phyloP scores from a whole-genome alignment of 2,888 invertebrate genomes.

The Eremobia ochroleuca region DNA sequence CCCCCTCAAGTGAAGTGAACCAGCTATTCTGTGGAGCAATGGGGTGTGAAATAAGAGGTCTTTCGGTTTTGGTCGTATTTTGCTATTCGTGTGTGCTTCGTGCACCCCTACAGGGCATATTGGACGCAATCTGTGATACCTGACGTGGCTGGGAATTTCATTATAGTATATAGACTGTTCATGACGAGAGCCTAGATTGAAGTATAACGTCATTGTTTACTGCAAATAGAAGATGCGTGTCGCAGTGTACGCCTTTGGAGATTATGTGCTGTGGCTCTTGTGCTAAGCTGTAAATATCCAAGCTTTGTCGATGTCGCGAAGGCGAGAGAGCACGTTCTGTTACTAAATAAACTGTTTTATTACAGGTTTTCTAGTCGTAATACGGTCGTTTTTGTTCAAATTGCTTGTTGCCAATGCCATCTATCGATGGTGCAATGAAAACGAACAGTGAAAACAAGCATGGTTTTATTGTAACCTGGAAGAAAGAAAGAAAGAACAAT shows the following conservation, averaged over 20 bases:
- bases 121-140: constrained; percentile 88
- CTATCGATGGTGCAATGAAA: background rate
- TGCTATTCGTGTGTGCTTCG: constrained; percentile 75
- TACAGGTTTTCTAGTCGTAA: background rate
- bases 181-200: constrained; percentile 79
- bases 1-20: constrained; percentile 43
- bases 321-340: constrained; percentile 39
- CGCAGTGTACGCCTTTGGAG: constrained; percentile 22
- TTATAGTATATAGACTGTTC: constrained; percentile 85
- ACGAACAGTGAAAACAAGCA: background rate
- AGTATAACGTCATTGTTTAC: constrained; percentile 70
- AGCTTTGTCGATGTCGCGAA: constrained; percentile 18
- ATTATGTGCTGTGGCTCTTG: constrained; percentile 27
- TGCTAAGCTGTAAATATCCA: constrained; percentile 24
- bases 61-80: constrained; percentile 72
- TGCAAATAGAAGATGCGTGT: constrained; percentile 55
- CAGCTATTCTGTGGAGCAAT: constrained; percentile 40
- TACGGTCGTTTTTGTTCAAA: background rate
- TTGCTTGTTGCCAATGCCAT: constrained; percentile 6
- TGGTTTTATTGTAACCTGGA: background rate
- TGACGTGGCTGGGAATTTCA: constrained; percentile 87
- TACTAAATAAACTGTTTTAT: constrained; percentile 32
- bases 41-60: constrained; percentile 67
- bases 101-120: constrained; percentile 85
- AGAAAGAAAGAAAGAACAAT: background rate